Conservation (phyloP, 2,797 vertebrate genomes). For the Lepus townsendii region DNA sequence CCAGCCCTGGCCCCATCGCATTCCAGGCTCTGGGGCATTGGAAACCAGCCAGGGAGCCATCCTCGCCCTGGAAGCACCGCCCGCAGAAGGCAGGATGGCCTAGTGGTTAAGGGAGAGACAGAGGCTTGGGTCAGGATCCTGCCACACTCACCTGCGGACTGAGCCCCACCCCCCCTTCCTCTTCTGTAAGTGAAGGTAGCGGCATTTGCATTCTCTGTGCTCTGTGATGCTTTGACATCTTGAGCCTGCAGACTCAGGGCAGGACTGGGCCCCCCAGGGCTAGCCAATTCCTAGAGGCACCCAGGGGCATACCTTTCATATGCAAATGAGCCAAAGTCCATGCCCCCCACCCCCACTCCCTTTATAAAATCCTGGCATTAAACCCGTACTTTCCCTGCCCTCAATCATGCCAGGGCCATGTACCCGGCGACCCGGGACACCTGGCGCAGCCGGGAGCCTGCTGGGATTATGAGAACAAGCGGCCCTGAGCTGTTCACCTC, state of each 20-base stretch:
- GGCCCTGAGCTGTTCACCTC: background rate
- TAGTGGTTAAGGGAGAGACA: no score
- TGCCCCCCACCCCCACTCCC: fast-evolving
- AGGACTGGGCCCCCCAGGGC: background rate
- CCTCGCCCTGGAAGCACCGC: fast-evolving
- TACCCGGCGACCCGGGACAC: no score
- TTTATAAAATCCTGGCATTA: background rate
- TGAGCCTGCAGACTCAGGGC: background rate
- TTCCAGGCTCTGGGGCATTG: background rate
- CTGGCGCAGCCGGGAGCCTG: no score
- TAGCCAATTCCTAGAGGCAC: background rate
- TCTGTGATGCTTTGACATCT: background rate
- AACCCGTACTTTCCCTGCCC: no score
- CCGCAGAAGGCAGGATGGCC: fast-evolving
- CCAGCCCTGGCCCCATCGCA: no score
- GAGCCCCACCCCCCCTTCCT: background rate
- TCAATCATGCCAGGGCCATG: background rate
- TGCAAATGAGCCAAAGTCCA: background rate
- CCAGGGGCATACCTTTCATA: background rate
- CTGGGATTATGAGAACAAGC: background rate
- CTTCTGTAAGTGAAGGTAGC: background rate
- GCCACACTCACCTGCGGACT: background rate
- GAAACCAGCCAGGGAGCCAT: background rate
- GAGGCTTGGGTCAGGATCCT: no score
- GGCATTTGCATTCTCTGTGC: background rate